Conservation (phyloP, 2,888 invertebrate genomes). For the Platycheirus rosarum region DNA sequence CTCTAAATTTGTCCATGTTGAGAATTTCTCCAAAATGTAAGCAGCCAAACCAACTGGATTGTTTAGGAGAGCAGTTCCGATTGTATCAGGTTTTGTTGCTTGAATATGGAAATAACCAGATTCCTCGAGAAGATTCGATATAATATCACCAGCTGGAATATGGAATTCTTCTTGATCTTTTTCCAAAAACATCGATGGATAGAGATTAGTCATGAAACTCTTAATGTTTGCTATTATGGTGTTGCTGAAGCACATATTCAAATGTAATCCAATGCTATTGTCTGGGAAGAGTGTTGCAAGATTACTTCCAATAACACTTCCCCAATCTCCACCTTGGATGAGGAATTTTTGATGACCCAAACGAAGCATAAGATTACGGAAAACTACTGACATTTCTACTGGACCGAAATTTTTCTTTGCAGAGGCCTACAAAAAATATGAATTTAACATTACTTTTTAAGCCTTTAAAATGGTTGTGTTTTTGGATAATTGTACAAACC, state of each 20-base stretch:
- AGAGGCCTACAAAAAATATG: conserved; percentile 49
- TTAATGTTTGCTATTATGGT: conserved; percentile 80
- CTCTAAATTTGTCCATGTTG: conserved; percentile 86
- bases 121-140: conserved; percentile 81
- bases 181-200: conserved; percentile 85
- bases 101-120: conserved; percentile 90
- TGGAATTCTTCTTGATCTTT: conserved; percentile 83
- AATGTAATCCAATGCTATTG: conserved; percentile 84
- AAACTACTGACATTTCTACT: conserved; percentile 84
- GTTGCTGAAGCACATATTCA: conserved; percentile 85
- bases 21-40: conserved; percentile 95
- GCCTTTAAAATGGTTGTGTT: no score
- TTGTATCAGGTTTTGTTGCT: conserved; percentile 94
- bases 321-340: conserved; percentile 93
- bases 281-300: conserved; percentile 87
- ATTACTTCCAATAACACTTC: conserved; percentile 85
- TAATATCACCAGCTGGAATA: conserved; percentile 82
- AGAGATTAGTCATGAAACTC: conserved; percentile 83
- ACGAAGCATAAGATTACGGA: conserved; percentile 87
- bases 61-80: conserved; percentile 84
- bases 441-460: no score
- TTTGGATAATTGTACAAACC: conserved; percentile 79
- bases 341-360: conserved; percentile 87
- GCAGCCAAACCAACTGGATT: conserved; percentile 92
- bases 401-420: conserved; percentile 80